Percentiles rank a stretch among this genome's conserved stretches.
Conservation (phyloP, 2,888 invertebrate species). For the Rhingia rostrata region DNA sequence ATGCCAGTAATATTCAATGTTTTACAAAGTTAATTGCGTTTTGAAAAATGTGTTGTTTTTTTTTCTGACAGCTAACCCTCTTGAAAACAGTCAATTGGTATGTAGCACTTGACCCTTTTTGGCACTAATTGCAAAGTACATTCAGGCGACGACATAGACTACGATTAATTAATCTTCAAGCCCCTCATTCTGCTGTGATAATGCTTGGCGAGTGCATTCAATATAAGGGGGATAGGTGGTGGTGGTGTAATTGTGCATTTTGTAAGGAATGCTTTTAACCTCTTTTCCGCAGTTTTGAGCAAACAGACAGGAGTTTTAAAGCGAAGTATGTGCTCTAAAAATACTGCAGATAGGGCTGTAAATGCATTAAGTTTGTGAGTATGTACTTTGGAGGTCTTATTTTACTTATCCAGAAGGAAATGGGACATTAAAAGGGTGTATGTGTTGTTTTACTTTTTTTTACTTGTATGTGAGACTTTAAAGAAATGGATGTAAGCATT, state of each 20-base stretch:
- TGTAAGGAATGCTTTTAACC: conserved; percentile 32
- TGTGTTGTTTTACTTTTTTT: too few relatives aligned
- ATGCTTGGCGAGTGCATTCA: conserved; percentile 15
- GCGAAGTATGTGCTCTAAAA: background rate
- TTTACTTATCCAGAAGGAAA: too few relatives aligned
- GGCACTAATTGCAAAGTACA: conserved; percentile 52
- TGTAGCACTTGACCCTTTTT: conserved; percentile 64
- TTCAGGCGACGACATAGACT: conserved; percentile 19
- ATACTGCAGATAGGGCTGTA: too few relatives aligned
- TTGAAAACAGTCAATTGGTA: conserved; percentile 26
- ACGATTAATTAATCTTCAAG: conserved; percentile 60
- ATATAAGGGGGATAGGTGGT: conserved; percentile 35
- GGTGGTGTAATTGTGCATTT: conserved; percentile 49
- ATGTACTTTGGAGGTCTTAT: too few relatives aligned
- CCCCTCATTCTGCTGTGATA: conserved; percentile 5
- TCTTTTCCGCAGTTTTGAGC: conserved; percentile 3
- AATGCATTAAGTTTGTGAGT: too few relatives aligned
- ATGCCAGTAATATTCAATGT: conserved; percentile 54
- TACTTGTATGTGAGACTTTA: too few relatives aligned
- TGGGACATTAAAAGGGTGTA: too few relatives aligned
- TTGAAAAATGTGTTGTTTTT: conserved; percentile 23
- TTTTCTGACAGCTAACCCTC: conserved; percentile 14
- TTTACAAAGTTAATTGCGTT: conserved; percentile 68
- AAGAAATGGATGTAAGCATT: too few relatives aligned
- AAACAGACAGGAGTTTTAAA: background rate